Percentiles rank a stretch among this genome's conserved stretches.
Conservation (phyloP, 2,888 invertebrate genomes). For the Chironomus riparius region DNA sequence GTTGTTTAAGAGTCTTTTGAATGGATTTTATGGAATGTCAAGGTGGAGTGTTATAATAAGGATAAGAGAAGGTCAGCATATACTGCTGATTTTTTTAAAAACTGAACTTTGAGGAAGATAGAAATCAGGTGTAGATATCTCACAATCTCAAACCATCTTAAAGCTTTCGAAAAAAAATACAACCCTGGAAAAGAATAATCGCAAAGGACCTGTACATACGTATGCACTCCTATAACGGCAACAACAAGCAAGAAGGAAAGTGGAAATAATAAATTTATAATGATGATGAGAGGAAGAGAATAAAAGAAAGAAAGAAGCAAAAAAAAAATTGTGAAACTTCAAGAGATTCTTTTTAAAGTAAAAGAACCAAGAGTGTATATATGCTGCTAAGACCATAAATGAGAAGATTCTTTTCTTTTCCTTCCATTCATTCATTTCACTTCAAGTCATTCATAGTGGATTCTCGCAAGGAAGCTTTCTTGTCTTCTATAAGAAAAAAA, state of each 20-base stretch:
- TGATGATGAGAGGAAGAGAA: conserved; percentile 12
- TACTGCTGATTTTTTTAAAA: no score
- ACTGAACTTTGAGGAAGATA: no score
- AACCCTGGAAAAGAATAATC: no score
- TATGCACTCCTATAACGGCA: neutral
- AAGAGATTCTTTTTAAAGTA: neutral
- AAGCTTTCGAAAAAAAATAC: no score
- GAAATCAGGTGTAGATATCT: no score
- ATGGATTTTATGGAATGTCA: no score
- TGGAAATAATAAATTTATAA: conserved; percentile 22
- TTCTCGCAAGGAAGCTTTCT: neutral
- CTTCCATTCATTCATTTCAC: neutral
- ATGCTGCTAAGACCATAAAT: neutral
- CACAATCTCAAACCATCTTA: no score
- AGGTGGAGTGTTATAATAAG: no score
- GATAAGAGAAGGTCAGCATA: no score
- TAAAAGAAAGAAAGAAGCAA: neutral
- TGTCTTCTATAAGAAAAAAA: neutral
- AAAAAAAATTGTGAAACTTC: neutral
- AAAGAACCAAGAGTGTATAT: neutral
- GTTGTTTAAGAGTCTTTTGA: no score
- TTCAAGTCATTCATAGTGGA: neutral
- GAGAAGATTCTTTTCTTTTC: neutral
- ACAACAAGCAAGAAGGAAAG: neutral
- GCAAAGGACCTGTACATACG: no score